Percentiles rank a stretch among this genome's conserved stretches.
These are phyloP conservation scores for Neotragus moschatus DNA, from an alignment of 2,113 vertebrate species.

Conservation along the genomic window DNA sequence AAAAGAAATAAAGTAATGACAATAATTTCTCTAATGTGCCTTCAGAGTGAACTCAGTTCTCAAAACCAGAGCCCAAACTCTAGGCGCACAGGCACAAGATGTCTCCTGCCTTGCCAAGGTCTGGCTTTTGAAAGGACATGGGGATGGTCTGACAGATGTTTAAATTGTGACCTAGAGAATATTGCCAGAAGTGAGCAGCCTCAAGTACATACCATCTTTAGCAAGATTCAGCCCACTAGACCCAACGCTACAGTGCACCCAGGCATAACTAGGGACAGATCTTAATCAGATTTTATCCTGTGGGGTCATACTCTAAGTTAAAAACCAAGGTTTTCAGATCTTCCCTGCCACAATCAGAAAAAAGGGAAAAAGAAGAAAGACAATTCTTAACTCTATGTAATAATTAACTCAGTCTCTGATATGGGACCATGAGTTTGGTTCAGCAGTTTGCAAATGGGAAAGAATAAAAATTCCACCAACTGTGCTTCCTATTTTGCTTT, in stretches of 20 bases:
- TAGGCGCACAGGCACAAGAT: not conserved
- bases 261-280: not conserved
- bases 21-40: not conserved
- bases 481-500: not conserved
- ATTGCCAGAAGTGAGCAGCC: not conserved
- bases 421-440: not conserved
- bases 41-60: not conserved
- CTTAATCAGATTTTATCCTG: not conserved
- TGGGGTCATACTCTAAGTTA: not conserved
- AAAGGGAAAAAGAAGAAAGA: not conserved
- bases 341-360: not conserved
- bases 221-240: not conserved
- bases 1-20: not conserved
- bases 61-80: not conserved
- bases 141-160: not conserved
- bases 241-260: not conserved
- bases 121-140: not conserved
- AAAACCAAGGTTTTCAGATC: not conserved
- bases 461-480: not conserved
- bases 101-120: not conserved
- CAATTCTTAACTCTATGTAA: not conserved
- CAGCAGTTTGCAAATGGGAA: not conserved
- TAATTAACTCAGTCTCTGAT: conserved; percentile 30
- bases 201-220: not conserved
- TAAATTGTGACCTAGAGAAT: not conserved